Percentiles rank a stretch among this genome's conserved stretches.
Conservation (phyloP, 2,113 vertebrate species). For the Takifugu flavidus region DNA sequence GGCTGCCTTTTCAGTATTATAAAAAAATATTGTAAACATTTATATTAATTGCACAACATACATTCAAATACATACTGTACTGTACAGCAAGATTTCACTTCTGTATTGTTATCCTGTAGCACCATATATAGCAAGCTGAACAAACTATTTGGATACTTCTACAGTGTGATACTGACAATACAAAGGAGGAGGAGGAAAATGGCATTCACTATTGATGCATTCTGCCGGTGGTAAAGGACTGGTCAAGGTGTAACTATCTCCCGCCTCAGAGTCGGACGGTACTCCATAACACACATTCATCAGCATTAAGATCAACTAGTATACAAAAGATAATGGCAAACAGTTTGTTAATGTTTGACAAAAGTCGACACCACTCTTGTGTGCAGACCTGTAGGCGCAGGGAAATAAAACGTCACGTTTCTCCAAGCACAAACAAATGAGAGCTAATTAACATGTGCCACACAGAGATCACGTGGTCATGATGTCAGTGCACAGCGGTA, state of each 20-base stretch:
- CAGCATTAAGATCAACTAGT: slow-evolving; percentile 51
- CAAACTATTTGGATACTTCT: slow-evolving; percentile 56
- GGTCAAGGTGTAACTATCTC: slow-evolving; percentile 17
- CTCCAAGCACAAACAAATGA: slow-evolving; percentile 12
- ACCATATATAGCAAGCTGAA: slow-evolving; percentile 69
- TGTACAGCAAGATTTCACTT: slow-evolving; percentile 68
- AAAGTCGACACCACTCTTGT: slow-evolving; percentile 22
- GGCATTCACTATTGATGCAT: slow-evolving; percentile 34
- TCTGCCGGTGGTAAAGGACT: slow-evolving; percentile 29
- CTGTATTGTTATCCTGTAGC: slow-evolving; percentile 69
- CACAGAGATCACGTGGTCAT: slow-evolving; percentile 24
- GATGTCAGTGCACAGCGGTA: slow-evolving; percentile 52
- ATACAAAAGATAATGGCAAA: slow-evolving; percentile 55
- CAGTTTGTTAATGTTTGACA: slow-evolving; percentile 21
- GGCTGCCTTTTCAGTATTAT: slow-evolving; percentile 64
- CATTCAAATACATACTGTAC: slow-evolving; percentile 78
- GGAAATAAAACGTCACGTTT: slow-evolving; percentile 16
- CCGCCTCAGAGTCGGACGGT: slow-evolving; percentile 21
- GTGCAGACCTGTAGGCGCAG: slow-evolving; percentile 35
- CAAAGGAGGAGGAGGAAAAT: slow-evolving; percentile 41
- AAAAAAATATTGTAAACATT: slow-evolving; percentile 78
- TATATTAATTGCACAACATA: slow-evolving; percentile 80
- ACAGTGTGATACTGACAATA: slow-evolving; percentile 46
- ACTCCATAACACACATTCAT: slow-evolving; percentile 56
- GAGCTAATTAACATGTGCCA: slow-evolving; percentile 27